Percentiles rank a stretch among this genome's conserved stretches.
Evolutionary conservation across 2,113 vertebrate genomes (phyloP).

Genomic region (Lagopus leucura): DNA sequence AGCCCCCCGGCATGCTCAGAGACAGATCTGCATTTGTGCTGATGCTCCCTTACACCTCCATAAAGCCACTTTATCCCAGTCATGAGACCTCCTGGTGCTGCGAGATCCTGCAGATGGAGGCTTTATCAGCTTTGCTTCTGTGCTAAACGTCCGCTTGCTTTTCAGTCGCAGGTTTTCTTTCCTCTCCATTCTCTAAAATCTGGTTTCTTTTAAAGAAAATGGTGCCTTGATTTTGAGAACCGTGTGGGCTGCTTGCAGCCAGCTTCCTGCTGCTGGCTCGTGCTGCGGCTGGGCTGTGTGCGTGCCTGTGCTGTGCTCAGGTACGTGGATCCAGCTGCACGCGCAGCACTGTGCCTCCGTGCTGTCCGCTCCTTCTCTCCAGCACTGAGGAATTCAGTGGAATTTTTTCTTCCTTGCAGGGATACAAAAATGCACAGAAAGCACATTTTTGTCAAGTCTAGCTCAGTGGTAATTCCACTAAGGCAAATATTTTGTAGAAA

Average conservation of each 20-base stretch:
- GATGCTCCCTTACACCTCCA: background rate
- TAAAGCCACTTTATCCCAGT: background rate
- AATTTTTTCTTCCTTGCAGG: background rate
- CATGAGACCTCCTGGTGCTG: background rate
- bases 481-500: background rate
- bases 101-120: background rate
- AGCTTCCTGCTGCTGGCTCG: background rate
- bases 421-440: background rate
- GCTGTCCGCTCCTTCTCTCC: background rate
- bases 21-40: background rate
- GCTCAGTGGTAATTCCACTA: background rate
- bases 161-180: background rate
- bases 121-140: background rate
- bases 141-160: background rate
- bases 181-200: background rate
- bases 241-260: background rate
- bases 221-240: background rate
- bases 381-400: background rate
- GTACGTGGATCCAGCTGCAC: background rate
- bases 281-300: background rate
- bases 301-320: background rate
- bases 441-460: background rate
- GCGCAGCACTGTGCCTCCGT: background rate
- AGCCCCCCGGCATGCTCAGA: background rate
- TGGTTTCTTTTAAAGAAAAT: background rate